These are phyloP conservation scores for Arenaria interpres DNA, from an alignment of 2,113 vertebrate genomes.

Conservation along the genomic window DNA sequence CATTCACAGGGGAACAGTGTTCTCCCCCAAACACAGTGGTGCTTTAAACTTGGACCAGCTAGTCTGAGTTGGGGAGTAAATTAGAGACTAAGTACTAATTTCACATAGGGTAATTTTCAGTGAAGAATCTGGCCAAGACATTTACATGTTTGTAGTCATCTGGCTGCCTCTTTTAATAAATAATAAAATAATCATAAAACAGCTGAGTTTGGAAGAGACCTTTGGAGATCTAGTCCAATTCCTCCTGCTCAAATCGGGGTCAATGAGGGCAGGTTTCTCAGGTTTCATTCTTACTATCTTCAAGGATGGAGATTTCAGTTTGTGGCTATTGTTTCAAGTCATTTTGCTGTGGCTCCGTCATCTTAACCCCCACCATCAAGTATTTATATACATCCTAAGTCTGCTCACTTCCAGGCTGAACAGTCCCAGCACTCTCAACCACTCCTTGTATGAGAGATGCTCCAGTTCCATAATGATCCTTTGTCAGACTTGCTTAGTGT, in stretches of 20 bases:
- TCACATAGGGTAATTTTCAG: not conserved
- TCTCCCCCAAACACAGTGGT: not conserved
- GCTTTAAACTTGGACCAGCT: not conserved
- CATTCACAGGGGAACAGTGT: not conserved
- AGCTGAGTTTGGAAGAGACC: not conserved
- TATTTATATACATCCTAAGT: not conserved
- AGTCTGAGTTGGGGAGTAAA: not conserved
- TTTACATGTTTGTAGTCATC: not conserved
- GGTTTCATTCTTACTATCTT: not conserved
- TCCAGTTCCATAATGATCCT: not conserved
- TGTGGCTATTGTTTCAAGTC: not conserved
- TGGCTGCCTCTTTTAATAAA: not conserved
- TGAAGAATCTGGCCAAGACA: not conserved
- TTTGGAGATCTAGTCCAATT: not conserved
- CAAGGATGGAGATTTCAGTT: not conserved
- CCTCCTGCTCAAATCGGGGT: not conserved
- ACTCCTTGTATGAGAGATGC: not conserved
- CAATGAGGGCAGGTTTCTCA: not conserved
- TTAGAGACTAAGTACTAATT: not conserved
- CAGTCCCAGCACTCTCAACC: not conserved
- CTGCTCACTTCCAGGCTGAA: not conserved
- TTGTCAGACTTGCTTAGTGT: accelerated
- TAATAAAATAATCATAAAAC: not conserved
- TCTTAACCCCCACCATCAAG: not conserved
- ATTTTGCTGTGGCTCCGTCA: not conserved